Conservation (phyloP, 2,888 invertebrate species). For the Dryocosmus kuriphilus region DNA sequence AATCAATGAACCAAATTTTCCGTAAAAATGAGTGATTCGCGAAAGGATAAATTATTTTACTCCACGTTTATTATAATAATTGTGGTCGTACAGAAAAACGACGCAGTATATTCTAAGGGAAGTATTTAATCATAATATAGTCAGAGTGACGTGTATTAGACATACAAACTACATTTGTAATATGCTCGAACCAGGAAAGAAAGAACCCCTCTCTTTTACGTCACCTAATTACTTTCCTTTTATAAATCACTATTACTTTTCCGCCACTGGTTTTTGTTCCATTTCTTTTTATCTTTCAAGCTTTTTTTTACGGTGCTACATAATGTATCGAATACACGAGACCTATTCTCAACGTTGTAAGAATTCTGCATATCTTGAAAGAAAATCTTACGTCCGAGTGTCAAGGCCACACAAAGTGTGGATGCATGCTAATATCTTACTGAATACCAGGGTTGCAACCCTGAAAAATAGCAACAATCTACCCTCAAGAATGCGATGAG, state of each 20-base stretch:
- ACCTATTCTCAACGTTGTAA: conserved; percentile 23
- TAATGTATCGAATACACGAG: conserved; percentile 32
- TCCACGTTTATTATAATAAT: background rate
- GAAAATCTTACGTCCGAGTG: conserved; percentile 61
- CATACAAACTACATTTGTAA: background rate
- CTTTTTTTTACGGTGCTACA: conserved; percentile 3
- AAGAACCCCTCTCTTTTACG: background rate
- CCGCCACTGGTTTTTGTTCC: background rate
- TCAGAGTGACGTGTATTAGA: background rate
- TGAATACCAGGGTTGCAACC: conserved; percentile 57
- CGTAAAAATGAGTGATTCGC: background rate
- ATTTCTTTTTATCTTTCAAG: background rate
- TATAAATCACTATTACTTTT: conserved; percentile 3
- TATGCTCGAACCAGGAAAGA: background rate
- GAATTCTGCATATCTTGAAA: conserved; percentile 52
- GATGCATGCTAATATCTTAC: conserved; percentile 58
- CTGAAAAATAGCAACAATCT: conserved; percentile 34
- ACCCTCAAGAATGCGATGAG: conserved; percentile 5
- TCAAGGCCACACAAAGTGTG: conserved; percentile 59
- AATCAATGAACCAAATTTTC: background rate
- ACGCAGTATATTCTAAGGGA: background rate
- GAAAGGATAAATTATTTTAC: background rate
- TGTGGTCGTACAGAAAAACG: background rate
- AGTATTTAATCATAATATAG: background rate
- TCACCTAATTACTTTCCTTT: background rate